Evolutionary conservation across 2,797 vertebrate genomes (phyloP).

Genomic region (Halcyon chelicuti): DNA sequence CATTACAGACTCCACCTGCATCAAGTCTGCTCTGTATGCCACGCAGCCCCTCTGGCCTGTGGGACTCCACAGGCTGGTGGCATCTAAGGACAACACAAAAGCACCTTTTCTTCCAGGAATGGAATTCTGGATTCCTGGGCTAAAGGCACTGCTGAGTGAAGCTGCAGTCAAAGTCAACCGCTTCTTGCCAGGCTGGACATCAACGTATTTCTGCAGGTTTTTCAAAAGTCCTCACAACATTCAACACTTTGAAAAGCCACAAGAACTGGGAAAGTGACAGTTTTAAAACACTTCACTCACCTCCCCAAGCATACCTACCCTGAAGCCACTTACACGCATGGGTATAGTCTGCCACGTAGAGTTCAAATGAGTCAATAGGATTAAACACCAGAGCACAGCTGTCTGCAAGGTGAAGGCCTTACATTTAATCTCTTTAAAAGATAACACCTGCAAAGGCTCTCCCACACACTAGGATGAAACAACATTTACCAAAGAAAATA

Average conservation of each 20-base stretch:
- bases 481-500: background rate
- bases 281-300: background rate
- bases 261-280: background rate
- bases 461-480: background rate
- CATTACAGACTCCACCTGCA: background rate
- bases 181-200: background rate
- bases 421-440: constrained; percentile 42
- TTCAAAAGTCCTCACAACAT: background rate
- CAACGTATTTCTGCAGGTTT: background rate
- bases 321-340: background rate
- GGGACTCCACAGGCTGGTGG: background rate
- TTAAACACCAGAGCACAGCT: constrained; percentile 30
- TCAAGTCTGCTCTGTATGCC: background rate
- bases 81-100: background rate
- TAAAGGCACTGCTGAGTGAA: background rate
- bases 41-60: background rate
- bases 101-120: background rate
- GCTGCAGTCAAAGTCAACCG: background rate
- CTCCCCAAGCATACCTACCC: background rate
- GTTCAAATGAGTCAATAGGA: constrained; percentile 24
- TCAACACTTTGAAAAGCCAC: background rate
- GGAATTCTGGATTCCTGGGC: background rate
- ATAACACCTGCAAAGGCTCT: constrained; percentile 27
- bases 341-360: background rate
- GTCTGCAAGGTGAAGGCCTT: constrained; percentile 11